Evolutionary conservation across 2,888 invertebrate genomes (phyloP), one percentile per base, ranked within the genome.

Genomic region (Cosmia trapezina): DNA sequence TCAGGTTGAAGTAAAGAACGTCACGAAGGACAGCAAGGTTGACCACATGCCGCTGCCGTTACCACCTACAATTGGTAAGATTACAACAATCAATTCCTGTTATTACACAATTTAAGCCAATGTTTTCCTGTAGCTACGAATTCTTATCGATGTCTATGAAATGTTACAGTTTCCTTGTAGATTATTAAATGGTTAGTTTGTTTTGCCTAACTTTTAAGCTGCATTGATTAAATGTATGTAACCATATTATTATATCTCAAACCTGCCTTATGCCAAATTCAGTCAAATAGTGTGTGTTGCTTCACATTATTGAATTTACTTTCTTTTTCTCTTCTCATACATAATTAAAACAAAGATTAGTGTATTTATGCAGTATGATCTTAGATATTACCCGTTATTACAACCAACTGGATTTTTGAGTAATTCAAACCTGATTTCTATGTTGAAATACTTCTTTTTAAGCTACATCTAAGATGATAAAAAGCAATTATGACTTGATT

Each of bases 81-180:
- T 80, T 83, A 56, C 75, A 70, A 70, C 53, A 64, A 74, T 61
- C 0, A 45, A 41, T 61, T 67, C 22, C 5, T 22, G 28, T 54
- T 70, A 51, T 61, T 80, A 33, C 63, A 68, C 37, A 37, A 63
- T 72, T 51, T 22, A n/a, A 12, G 33, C 6, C 6, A 41, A 22
- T 12, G 19, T 57, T 83, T 70, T 70, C 81, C 81, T 68, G 41
- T 62, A 19, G 2, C 8, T 37, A 28, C 0, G 19, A 33, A 7
- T 54, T 59, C 53, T 66, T 66, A 66, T 70, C 65, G 11, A 33
- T 59, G 47, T 4, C 0, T 4, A 45, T 45, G 17, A 14, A 19
- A 54, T 59, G 19, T 62, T n/a, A 53, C 14, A 53, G 28, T 59
- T 68, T 76, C 47, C 62, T 43, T 28, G 2, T 41, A 51, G 19